These are phyloP conservation scores for Engystomops pustulosus DNA, from an alignment of 2,113 vertebrate genomes.

Conservation along the genomic window DNA sequence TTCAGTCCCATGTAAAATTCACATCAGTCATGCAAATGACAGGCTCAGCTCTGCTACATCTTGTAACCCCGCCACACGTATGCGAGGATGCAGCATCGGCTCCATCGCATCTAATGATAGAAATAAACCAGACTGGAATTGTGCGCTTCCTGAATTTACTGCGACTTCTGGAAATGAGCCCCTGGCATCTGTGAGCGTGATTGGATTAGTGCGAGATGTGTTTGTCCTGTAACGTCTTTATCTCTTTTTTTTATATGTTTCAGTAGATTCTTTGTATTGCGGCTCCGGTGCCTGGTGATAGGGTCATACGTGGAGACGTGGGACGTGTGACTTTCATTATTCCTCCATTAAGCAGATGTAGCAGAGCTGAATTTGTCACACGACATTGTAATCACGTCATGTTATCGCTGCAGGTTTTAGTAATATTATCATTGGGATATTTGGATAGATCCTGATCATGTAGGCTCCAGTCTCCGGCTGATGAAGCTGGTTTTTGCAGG, in stretches of 20 bases:
- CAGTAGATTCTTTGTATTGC: neutral
- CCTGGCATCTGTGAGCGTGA: slow-evolving; percentile 36
- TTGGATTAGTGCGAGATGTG: slow-evolving; percentile 45
- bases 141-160: slow-evolving; percentile 38
- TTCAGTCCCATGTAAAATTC: neutral
- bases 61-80: neutral
- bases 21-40: neutral
- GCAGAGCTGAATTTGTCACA: neutral
- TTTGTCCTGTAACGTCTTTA: slow-evolving; percentile 38
- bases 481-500: too few relatives aligned
- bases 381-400: too few relatives aligned
- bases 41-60: neutral
- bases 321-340: neutral
- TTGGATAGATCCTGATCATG: too few relatives aligned
- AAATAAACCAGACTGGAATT: slow-evolving; percentile 32
- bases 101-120: slow-evolving; percentile 15
- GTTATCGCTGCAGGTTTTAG: too few relatives aligned
- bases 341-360: neutral
- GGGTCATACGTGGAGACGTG: neutral
- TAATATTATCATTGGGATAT: too few relatives aligned
- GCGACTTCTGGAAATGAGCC: slow-evolving; percentile 48
- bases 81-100: too few relatives aligned
- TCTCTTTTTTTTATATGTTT: slow-evolving; percentile 29
- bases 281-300: neutral
- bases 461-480: too few relatives aligned